Evolutionary conservation across 2,888 invertebrate genomes (phyloP), one percentile per base, ranked within the genome.

Genomic region (Muschampia plurimacula): DNA sequence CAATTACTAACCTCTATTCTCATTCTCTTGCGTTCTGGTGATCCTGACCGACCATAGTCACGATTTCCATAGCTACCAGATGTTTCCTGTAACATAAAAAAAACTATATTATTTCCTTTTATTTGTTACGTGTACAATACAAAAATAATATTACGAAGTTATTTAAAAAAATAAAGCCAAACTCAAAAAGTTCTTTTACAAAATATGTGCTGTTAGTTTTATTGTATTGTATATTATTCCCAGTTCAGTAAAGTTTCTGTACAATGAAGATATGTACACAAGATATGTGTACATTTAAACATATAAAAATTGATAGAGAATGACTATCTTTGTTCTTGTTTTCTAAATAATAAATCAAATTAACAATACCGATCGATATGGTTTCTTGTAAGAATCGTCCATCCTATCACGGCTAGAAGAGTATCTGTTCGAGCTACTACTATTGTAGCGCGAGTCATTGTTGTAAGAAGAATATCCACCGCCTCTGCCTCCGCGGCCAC

Each of bases 11-110:
- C 96, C 95, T 96, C 96, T 79, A 95, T 91, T 82, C 96, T 95
- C 89, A 95, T 93, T 85, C 96, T 91, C 86, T 96, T 96, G 73
- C 96, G 92, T 65, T 96, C 96, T 64, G 96, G 96, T 69, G 96
- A 96, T 76, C 95, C 94, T 77, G 95, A 92, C 76, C 95, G 91
- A 78, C 94, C 93, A 85, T 95, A 95, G 73, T 95, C 95, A 76
- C 95, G 90, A 77, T 88, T 92, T 68, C 94, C 92, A 84, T 94
- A 95, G 78, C 90, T 92, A 80, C 92, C 90, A 75, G 94, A 89
- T 77, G 85, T 84, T 77, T 95, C 95, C 95, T 95, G 81, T 73
- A 70, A 57, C n/a, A 57, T 62, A 52, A 41, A 41, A n/a, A 46
- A 46, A 12, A 46, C 12, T 2, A 46, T 8, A 44, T 44, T 6